Evolutionary conservation across 2,888 invertebrate species (phyloP).

Genomic region (Aricia artaxerxes): DNA sequence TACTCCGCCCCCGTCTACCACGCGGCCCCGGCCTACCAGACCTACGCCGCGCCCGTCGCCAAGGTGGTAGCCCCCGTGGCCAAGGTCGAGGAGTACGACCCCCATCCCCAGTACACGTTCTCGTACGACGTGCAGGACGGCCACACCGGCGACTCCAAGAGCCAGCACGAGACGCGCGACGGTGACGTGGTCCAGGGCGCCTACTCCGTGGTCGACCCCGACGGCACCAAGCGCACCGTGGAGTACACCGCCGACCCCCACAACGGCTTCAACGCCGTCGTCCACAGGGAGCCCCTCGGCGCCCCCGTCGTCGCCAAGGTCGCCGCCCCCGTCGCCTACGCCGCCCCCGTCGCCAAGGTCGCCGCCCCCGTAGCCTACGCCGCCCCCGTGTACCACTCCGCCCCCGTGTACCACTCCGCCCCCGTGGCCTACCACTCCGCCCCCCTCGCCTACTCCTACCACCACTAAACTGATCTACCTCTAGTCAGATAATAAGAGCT

Average conservation of each 20-base stretch:
- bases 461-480: conserved; percentile 45
- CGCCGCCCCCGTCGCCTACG: conserved; percentile 49
- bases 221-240: conserved; percentile 66
- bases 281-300: conserved; percentile 52
- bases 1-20: conserved; percentile 44
- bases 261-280: conserved; percentile 55
- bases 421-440: conserved; percentile 49
- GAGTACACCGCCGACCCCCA: conserved; percentile 71
- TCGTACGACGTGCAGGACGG: conserved; percentile 75
- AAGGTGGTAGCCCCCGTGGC: conserved; percentile 45
- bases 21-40: conserved; percentile 46
- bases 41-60: conserved; percentile 46
- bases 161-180: conserved; percentile 62
- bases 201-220: conserved; percentile 66
- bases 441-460: conserved; percentile 50
- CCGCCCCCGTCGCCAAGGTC: conserved; percentile 50
- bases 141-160: conserved; percentile 62
- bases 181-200: conserved; percentile 70
- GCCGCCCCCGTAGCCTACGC: conserved; percentile 46
- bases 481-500: conserved; percentile 40
- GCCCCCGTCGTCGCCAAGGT: conserved; percentile 52
- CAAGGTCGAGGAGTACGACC: conserved; percentile 56
- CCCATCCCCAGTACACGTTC: conserved; percentile 74
- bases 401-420: conserved; percentile 46
- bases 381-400: conserved; percentile 45